Conservation (phyloP, 2,888 invertebrate genomes). For the Chorisops tibialis region DNA sequence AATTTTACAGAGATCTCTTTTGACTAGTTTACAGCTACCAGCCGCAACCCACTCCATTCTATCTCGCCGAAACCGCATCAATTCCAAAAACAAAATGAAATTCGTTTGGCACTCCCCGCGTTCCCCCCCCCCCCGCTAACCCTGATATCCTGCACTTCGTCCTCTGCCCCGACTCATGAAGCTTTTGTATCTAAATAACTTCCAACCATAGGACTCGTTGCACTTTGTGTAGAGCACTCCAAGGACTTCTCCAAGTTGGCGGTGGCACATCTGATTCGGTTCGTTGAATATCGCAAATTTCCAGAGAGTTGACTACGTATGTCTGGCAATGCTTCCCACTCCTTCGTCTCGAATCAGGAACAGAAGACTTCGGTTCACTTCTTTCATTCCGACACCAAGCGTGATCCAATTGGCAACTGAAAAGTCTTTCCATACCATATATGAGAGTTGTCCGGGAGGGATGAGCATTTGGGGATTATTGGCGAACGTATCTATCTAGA, state of each 20-base stretch:
- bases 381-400: no score
- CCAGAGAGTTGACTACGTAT: neutral
- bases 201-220: no score
- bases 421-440: no score
- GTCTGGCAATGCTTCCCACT: neutral
- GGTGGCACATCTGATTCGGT: neutral
- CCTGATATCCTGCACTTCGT: neutral
- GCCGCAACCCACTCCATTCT: neutral
- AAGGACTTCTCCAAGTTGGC: neutral
- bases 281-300: constrained; percentile 4
- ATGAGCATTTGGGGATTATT: no score
- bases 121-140: no score
- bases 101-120: no score
- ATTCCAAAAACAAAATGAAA: neutral
- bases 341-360: no score
- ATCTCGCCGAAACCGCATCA: neutral
- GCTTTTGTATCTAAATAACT: neutral
- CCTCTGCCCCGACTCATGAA: neutral
- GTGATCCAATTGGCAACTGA: no score
- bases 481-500: no score
- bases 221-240: no score
- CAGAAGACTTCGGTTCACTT: no score
- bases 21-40: constrained; percentile 4
- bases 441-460: no score
- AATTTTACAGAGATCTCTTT: constrained; percentile 7